Base-by-base conservation (phyloP, 2,113 vertebrate species). In the Protobothrops flavoviridis region DNA sequence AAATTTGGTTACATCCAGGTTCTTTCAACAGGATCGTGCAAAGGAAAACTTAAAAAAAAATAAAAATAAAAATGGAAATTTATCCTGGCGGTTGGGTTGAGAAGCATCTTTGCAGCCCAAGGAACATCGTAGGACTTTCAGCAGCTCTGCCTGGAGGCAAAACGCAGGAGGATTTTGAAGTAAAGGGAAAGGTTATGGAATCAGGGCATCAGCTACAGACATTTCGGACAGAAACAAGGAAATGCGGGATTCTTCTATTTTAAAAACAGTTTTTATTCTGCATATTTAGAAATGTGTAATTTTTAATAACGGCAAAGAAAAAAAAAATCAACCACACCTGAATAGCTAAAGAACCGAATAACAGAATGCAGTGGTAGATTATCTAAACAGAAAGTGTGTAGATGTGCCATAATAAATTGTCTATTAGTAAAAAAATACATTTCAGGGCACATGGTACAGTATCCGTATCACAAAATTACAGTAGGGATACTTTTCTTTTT, bases 381-480 rank as follows among this genome's bases (percentile, higher is more conserved):
- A 99, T 99, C 98, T 99, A 98, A 98, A 98, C 97, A 99, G 98
- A 98, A 98, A 98, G 97, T 97, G 98, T 99, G 99, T 98, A 97
- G 98, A 98, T 99, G 99, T 99, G 99, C 99, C 99, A 96, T 99
- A 99, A 99, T 99, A 99, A 99, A 99, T 98, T 97, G 99, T 99
- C 98, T 99, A 99, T 99, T 99, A 99, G 99, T 99, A 99, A 98
- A 99, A 99, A 99, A 99, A 99, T 99, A 99, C 99, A 99, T 99
- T 99, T 99, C 98, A 98, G 99, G 99, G 99, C 99, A 99, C 99
- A 98, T 98, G 98, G 98, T 98, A 99, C 98, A 99, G 98, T 98
- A 98, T 99, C 98, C 98, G 98, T 99, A 99, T 99, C 98, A 99
- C 99, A 99, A 99, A 90, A 99, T 98, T 98, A 99, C 98, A 98